Evolutionary conservation across 2,888 invertebrate species (phyloP).

Genomic region (Drosophila mercatorum): DNA sequence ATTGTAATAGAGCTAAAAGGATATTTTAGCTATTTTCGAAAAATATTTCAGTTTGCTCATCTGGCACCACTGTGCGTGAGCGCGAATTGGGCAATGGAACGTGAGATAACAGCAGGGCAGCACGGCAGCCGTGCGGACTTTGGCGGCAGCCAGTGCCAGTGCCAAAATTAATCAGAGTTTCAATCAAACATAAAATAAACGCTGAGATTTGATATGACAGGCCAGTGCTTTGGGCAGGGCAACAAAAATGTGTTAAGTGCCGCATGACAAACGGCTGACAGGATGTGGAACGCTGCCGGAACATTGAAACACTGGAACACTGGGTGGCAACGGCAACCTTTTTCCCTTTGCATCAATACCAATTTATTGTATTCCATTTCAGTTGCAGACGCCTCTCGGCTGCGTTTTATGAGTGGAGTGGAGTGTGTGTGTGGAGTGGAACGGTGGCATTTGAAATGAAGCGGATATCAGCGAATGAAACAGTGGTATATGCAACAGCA

Average conservation of each 20-base stretch:
- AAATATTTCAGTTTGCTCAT: background rate
- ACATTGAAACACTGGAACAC: background rate
- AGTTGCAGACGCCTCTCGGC: constrained; percentile 5
- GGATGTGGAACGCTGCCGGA: constrained; percentile 2
- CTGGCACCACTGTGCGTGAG: constrained; percentile 19
- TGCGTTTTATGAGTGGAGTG: background rate
- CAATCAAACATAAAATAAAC: constrained; percentile 77
- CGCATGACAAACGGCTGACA: constrained; percentile 44
- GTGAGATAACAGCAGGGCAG: constrained; percentile 32
- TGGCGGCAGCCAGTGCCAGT: constrained; percentile 16
- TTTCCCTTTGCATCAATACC: background rate
- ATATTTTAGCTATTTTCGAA: background rate
- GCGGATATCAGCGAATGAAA: background rate
- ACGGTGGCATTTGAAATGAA: background rate
- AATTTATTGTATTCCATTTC: constrained; percentile 31
- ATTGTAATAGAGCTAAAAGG: no score
- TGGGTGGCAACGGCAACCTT: background rate
- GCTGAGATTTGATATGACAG: constrained; percentile 69
- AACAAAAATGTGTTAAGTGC: constrained; percentile 61
- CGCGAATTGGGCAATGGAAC: constrained; percentile 57
- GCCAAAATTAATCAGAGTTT: constrained; percentile 75
- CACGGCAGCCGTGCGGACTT: constrained; percentile 13
- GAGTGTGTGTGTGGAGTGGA: background rate
- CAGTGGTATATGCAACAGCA: background rate
- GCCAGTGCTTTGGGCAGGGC: constrained; percentile 19